Evolutionary conservation across 2,113 vertebrate genomes (phyloP), one percentile per base, ranked within the genome.

Genomic region (Cinclus cinclus): DNA sequence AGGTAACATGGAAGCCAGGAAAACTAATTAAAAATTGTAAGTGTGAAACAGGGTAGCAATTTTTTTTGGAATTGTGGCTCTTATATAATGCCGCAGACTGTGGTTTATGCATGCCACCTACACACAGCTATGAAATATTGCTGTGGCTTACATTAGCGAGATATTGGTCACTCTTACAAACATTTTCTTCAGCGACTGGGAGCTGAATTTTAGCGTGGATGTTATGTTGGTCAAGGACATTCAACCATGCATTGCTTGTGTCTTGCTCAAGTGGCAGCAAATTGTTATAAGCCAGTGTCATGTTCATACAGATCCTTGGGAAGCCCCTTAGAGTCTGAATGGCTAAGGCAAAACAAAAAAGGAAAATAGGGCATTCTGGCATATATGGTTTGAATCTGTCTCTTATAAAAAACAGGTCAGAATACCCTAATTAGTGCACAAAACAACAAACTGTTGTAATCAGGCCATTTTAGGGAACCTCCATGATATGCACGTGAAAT

Each of bases 21-120:
- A 60, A 60, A 25, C 39, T 83, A 74, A 83, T 71, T 56, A 81
- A 90, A 95, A 85, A 80, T 39, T 62, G 18, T 41, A 49, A 87
- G 13, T 47, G 22, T 89, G 87, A 87, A 90, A 67, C 6, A 8
- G 35, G 39, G 33, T 80, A 88, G 71, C 68, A 85, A 18, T 83
- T 76, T 94, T 59, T 92, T 56, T 86, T 76, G 58, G 71, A 69
- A 87, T 81, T 19, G 22, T 90, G 82, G n/a, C 33, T 95, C 63
- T 92, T 87, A 91, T 91, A 25, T 95, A 85, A 92, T 79, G 71
- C 77, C 37, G 1, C 78, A 88, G 78, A 17, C 82, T 85, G 69
- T 73, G 74, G 74, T 93, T 89, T 95, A 56, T 83, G 62, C 59
- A 76, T 89, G 74, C 91, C 84, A 82, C 89, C 81, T 92, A 95